Base-by-base conservation (phyloP, 35 echinoderm and acorn worm genomes). In the Holothuria glaberrima region DNA sequence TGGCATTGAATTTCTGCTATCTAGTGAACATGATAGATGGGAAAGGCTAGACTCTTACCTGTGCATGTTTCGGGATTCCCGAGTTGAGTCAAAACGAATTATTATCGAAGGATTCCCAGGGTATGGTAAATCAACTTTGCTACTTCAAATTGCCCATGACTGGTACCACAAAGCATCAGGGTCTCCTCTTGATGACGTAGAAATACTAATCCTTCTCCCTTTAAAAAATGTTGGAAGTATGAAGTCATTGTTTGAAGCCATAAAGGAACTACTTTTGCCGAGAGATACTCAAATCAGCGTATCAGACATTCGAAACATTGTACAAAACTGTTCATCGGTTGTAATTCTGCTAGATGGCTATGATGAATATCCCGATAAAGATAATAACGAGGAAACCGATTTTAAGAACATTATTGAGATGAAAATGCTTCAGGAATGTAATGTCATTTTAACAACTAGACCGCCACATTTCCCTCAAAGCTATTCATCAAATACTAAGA, bases 321-420 rank as follows among this genome's bases (percentile, higher is more conserved):
- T 76, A 20, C n/a, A 27, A 6, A 21, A 45, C 33, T 76, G 33
- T 76, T 20, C 72, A 12, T 76, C 72, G 41, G 33, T 76, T 22
- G 0, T 76, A 0, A 31, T 76, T 12, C 13, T 76, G 4, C 20
- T 76, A 33, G 72, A 76, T 76, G 72, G 72, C 0, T 76, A 76
- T 21, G 72, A 76, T 76, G 72, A 76, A 76, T 76, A 76, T 16
- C 72, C 72, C 41, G 72, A 76, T 20, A 34, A 41, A 76, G 4
- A 46, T 10, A 33, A 21, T 5, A 22, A 45, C 3, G 33, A 45
- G 0, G 34, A 76, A 12, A 44, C 72, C 21, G 32, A 44, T 45
- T 13, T 76, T 1, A 22, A 34, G 1, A 18, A 22, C 17, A 76
- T 75, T 35, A 27, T 76, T 17, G 24, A 19, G 14, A 36, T 24